phyloP scores from a whole-genome alignment of 2,113 vertebrate genomes.

The Rhodinocichla rosea region DNA sequence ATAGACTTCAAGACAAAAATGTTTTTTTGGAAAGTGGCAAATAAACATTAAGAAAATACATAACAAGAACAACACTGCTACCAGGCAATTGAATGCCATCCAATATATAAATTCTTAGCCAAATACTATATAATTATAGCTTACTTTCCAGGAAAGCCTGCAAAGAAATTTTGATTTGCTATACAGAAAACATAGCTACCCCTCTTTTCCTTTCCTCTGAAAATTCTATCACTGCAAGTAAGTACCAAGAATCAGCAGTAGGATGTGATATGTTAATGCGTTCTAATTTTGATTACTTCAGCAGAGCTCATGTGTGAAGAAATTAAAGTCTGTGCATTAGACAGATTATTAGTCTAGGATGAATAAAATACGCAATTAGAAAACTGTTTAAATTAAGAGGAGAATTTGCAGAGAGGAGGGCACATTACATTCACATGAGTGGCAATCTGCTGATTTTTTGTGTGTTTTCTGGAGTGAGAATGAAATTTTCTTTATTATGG shows the following conservation, averaged over 20 bases:
- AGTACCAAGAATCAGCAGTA: slow-evolving; percentile 41
- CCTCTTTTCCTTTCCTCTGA: background rate
- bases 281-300: slow-evolving; percentile 67
- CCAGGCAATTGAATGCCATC: background rate
- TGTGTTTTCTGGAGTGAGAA: background rate
- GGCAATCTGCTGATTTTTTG: background rate
- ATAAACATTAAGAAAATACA: background rate
- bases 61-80: slow-evolving; percentile 12
- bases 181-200: background rate
- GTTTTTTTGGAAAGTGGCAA: background rate
- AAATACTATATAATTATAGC: background rate
- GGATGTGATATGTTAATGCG: slow-evolving; percentile 39
- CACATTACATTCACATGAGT: background rate
- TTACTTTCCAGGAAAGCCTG: background rate
- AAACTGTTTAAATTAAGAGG: slow-evolving; percentile 27
- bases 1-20: background rate
- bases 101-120: background rate
- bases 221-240: background rate
- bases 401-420: background rate
- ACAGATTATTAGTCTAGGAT: slow-evolving; percentile 49
- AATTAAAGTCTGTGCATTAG: slow-evolving; percentile 54
- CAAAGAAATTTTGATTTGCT: background rate
- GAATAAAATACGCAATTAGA: slow-evolving; percentile 38
- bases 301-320: slow-evolving; percentile 63
- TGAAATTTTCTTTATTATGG: background rate